Evolutionary conservation across 35 echinoderm and acorn worm genomes (phyloP).

Genomic region (Lytechinus variegatus): DNA sequence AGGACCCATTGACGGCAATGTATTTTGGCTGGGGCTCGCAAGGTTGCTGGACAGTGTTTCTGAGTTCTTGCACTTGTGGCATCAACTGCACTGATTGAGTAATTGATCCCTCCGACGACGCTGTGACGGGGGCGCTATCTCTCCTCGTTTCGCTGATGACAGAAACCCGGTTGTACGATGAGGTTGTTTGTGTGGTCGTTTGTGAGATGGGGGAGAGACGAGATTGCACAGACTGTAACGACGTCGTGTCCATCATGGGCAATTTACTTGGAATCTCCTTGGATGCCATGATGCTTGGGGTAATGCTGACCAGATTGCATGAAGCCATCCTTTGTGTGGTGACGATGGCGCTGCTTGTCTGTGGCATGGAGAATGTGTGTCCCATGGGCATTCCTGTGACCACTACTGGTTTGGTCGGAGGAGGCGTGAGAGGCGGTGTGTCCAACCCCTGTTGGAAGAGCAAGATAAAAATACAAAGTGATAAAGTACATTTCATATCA

Average conservation of each 20-base stretch:
- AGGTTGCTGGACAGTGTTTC: slow-evolving; percentile 29
- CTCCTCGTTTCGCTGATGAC: slow-evolving; percentile 44
- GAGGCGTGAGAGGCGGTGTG: slow-evolving; percentile 92
- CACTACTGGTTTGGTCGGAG: slow-evolving; percentile 53
- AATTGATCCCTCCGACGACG: background rate
- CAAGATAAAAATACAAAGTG: background rate
- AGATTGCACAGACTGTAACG: background rate
- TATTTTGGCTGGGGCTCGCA: slow-evolving; percentile 39
- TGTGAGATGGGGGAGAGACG: background rate
- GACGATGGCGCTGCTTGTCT: slow-evolving; percentile 61
- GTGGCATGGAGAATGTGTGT: slow-evolving; percentile 65
- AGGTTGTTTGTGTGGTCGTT: background rate
- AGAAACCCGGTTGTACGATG: background rate
- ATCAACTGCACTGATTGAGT: background rate
- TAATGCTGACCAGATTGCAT: slow-evolving; percentile 85
- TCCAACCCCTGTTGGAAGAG: slow-evolving; percentile 60
- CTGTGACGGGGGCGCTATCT: too few species aligned
- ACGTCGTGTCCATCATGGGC: background rate
- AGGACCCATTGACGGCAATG: slow-evolving; percentile 10
- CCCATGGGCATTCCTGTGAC: slow-evolving; percentile 58
- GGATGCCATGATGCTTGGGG: slow-evolving; percentile 89
- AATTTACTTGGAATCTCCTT: slow-evolving; percentile 67
- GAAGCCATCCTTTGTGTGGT: slow-evolving; percentile 61
- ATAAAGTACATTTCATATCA: background rate
- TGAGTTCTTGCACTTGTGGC: slow-evolving; percentile 5